Evolutionary conservation across 1,140 invertebrate species (phyloP), one percentile per base, ranked within the genome.

Genomic region (Laupala kohalensis): DNA sequence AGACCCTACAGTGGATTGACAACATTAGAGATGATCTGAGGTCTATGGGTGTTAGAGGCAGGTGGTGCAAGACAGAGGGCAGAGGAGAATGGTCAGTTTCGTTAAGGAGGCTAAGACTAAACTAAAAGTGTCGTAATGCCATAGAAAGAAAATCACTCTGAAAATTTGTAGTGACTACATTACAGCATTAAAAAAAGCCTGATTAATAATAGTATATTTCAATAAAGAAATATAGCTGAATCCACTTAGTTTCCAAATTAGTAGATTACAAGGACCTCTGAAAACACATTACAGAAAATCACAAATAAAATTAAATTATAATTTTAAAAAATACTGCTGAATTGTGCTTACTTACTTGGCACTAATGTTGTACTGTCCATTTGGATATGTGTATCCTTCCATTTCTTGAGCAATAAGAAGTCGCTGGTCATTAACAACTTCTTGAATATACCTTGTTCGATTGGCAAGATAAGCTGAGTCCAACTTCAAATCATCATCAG

Each of bases 361-460:
- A 53, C 83, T 83, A 19, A 83, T 74, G 53, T 82, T 82, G 73
- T 82, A 83, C 76, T 78, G 81, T 72, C 85, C 87, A 67, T 81
- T 78, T 4, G 85, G 85, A 78, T 87, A 89, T 37, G 81, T 79
- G 74, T 88, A 89, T 75, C 84, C 84, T 63, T 81, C 77, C 84
- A 89, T 86, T 76, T 88, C 86, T 67, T 77, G 78, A 29, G 80
- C 79, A 63, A 89, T 84, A 26, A 81, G 77, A 29, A 75, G 78
- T 69, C 85, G 80, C 78, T 89, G 86, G 63, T 82, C 79, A 69
- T 84, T 80, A 53, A 89, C 76, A 24, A 87, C 83, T 69, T 87
- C 84, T 69, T 84, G 79, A 73, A 87, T 85, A 71, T 72, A 70
- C 2, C 25, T 30, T 25, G 72, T 73, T 27, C 12, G 12, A 6